phyloP scores from a whole-genome alignment of 2,888 invertebrate species.

The Halictus ligatus region DNA sequence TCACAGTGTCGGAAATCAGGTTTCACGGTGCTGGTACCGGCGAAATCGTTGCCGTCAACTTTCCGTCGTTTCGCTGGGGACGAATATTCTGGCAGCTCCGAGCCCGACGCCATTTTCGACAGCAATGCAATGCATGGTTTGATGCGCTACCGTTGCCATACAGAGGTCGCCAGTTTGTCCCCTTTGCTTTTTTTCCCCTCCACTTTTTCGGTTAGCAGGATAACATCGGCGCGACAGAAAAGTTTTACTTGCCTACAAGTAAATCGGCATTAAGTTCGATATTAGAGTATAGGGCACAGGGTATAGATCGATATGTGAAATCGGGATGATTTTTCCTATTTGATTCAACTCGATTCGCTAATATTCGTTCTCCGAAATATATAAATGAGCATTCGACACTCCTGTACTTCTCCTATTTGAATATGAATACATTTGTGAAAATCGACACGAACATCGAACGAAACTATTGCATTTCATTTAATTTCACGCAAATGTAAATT shows the following conservation, averaged over 20 bases:
- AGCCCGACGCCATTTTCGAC: constrained; percentile 84
- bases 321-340: background rate
- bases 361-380: background rate
- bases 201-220: constrained; percentile 20
- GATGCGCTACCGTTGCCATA: constrained; percentile 63
- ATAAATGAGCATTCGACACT: too few species aligned
- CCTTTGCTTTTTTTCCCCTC: constrained; percentile 30
- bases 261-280: constrained; percentile 16
- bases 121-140: constrained; percentile 79
- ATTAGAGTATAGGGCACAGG: background rate
- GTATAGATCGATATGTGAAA: too few species aligned
- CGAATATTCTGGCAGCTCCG: constrained; percentile 83
- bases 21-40: constrained; percentile 67
- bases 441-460: too few species aligned
- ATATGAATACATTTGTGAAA: too few species aligned
- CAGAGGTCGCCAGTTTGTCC: constrained; percentile 69
- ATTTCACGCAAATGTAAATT: too few species aligned
- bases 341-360: background rate
- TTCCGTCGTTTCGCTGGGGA: constrained; percentile 83
- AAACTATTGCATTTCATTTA: too few species aligned
- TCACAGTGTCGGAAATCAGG: constrained; percentile 75
- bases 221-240: constrained; percentile 3
- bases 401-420: too few species aligned
- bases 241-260: background rate
- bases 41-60: constrained; percentile 78